Conservation (phyloP, 2,113 vertebrate species). For the Bambusicola thoracicus region DNA sequence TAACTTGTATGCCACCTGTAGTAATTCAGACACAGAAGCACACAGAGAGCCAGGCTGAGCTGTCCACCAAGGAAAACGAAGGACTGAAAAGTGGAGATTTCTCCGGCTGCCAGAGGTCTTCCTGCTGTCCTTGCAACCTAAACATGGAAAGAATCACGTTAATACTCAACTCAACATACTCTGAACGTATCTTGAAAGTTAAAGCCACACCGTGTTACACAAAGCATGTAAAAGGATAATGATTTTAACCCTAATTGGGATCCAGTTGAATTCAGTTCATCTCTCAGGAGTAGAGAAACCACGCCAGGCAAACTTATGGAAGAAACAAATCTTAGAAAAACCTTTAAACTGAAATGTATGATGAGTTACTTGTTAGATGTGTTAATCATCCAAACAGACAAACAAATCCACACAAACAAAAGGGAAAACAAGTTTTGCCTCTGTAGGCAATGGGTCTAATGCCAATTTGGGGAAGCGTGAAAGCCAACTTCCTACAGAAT, state of each 20-base stretch:
- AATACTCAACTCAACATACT: background rate
- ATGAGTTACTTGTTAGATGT: background rate
- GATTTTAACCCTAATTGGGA: background rate
- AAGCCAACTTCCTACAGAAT: background rate
- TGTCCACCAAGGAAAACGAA: slow-evolving; percentile 90
- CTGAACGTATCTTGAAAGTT: background rate
- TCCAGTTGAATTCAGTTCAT: background rate
- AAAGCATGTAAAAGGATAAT: background rate
- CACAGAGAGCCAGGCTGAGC: slow-evolving; percentile 87
- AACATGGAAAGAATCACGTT: slow-evolving; percentile 16
- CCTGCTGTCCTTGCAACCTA: slow-evolving; percentile 91
- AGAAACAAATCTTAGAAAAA: background rate
- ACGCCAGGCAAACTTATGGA: background rate
- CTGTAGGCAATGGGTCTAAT: background rate
- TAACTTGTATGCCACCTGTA: slow-evolving; percentile 83
- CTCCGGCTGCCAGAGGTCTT: slow-evolving; percentile 91
- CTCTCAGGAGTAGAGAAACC: background rate
- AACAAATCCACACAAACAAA: background rate
- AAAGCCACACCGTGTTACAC: background rate
- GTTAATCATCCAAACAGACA: background rate
- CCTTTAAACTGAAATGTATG: background rate
- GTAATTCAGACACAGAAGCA: slow-evolving; percentile 93
- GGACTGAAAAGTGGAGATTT: slow-evolving; percentile 86
- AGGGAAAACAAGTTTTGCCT: background rate
- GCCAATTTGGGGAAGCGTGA: background rate